Evolutionary conservation across 1,140 invertebrate genomes (phyloP).

Genomic region (Patella vulgata): DNA sequence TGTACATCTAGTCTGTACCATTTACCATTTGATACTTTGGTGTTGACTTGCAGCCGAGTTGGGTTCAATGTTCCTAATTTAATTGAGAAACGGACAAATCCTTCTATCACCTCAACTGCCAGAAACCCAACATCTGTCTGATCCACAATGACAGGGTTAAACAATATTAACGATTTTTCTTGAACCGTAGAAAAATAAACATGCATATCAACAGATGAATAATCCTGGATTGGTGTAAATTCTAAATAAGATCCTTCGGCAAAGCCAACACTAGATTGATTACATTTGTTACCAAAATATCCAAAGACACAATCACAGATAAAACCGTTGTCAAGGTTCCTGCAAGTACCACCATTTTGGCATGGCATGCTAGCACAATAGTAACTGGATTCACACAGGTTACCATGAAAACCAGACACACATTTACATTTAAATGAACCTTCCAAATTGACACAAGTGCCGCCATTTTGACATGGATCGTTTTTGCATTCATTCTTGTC

Average conservation of each 20-base stretch:
- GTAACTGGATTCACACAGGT: constrained; percentile 73
- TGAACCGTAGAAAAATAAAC: constrained; percentile 85
- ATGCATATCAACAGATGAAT: constrained; percentile 89
- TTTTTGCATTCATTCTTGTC: constrained; percentile 93
- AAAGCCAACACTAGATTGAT: constrained; percentile 89
- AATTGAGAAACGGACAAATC: constrained; percentile 87
- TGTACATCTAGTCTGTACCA: constrained; percentile 94
- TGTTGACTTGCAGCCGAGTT: constrained; percentile 73
- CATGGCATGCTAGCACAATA: constrained; percentile 51
- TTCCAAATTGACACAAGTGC: constrained; percentile 52
- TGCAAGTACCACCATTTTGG: constrained; percentile 76
- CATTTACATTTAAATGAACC: constrained; percentile 84
- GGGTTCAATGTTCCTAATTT: constrained; percentile 79
- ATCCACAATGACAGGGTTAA: constrained; percentile 81
- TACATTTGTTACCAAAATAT: constrained; percentile 87
- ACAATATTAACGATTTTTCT: constrained; percentile 83
- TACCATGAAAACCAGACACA: constrained; percentile 85
- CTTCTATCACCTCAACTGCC: constrained; percentile 86
- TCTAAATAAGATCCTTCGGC: constrained; percentile 88
- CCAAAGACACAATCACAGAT: constrained; percentile 81
- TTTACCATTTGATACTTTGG: constrained; percentile 81
- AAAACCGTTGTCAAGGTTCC: constrained; percentile 72
- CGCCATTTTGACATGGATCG: constrained; percentile 64
- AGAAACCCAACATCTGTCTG: constrained; percentile 83
- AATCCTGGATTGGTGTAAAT: constrained; percentile 84